phyloP scores from a whole-genome alignment of 2,113 vertebrate species.

The Stigmatopora nigra region DNA sequence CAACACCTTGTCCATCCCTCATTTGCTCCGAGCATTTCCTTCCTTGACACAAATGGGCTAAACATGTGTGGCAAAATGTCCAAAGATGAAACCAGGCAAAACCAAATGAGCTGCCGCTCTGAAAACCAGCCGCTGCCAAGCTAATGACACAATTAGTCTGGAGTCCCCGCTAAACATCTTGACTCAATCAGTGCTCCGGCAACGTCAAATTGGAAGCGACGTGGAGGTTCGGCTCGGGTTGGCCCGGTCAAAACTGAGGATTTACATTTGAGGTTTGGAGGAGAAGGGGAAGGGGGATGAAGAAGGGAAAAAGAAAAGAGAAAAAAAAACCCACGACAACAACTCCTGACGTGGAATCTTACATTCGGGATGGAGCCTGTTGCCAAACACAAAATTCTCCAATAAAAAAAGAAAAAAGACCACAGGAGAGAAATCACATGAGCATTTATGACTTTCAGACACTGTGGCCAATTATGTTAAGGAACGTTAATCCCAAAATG shows the following conservation, averaged over 20 bases:
- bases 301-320: too few relatives aligned
- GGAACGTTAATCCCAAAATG: conserved; percentile 6
- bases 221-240: conserved; percentile 30
- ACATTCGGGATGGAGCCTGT: conserved; percentile 24
- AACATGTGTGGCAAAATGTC: conserved; percentile 41
- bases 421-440: neutral
- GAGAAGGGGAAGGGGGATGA: neutral
- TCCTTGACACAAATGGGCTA: conserved; percentile 27
- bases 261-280: conserved; percentile 13
- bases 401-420: neutral
- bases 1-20: conserved; percentile 42
- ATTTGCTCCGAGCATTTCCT: neutral
- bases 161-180: conserved; percentile 43
- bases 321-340: neutral
- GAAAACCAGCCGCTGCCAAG: conserved; percentile 17
- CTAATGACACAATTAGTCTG: conserved; percentile 23
- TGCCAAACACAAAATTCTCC: conserved; percentile 10
- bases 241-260: conserved; percentile 38
- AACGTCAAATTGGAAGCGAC: conserved; percentile 47
- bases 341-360: conserved; percentile 17
- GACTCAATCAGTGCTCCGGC: conserved; percentile 41
- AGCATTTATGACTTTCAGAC: conserved; percentile 5
- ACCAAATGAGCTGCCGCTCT: too few relatives aligned
- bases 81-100: conserved; percentile 17
- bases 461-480: conserved; percentile 11